A percentile compares a stretch with the other conserved stretches of the same genome.
These are phyloP conservation scores for Cyprinodon diabolis DNA, from an alignment of 2,797 vertebrate genomes.

Conservation along the genomic window DNA sequence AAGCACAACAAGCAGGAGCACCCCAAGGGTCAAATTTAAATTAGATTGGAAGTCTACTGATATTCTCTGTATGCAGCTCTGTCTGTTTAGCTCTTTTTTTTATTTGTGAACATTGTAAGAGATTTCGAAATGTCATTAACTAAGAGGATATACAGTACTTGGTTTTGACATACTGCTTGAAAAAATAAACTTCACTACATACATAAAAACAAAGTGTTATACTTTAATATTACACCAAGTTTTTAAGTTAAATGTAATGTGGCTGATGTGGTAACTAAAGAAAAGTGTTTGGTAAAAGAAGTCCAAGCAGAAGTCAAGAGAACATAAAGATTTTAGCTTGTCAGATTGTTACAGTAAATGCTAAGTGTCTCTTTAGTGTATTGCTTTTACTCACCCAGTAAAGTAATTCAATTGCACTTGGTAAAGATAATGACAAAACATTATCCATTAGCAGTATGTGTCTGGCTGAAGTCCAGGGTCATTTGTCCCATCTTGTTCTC, in stretches of 20 bases:
- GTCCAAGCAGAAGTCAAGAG: background rate
- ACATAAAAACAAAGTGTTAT: background rate
- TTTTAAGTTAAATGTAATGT: background rate
- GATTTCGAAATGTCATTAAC: background rate
- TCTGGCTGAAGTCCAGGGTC: slow-evolving; percentile 7
- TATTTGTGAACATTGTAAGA: background rate
- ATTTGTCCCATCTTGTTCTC: slow-evolving; percentile 11
- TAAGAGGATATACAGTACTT: no score
- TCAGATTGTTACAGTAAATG: slow-evolving; percentile 6
- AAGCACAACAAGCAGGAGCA: background rate
- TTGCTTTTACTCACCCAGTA: slow-evolving; percentile 7
- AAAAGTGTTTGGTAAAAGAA: background rate
- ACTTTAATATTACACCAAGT: background rate
- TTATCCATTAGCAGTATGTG: slow-evolving; percentile 17
- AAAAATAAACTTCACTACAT: background rate
- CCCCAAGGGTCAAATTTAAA: background rate
- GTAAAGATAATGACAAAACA: slow-evolving; percentile 13
- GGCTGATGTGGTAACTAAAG: background rate
- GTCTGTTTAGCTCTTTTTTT: background rate
- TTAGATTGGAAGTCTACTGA: background rate
- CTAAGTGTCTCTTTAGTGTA: slow-evolving; percentile 1
- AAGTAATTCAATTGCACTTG: slow-evolving; percentile 12
- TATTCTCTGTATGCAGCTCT: background rate
- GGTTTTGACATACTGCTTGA: background rate
- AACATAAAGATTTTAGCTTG: background rate